Conservation (phyloP, 2,113 vertebrate genomes). For the Danionella cerebrum region DNA sequence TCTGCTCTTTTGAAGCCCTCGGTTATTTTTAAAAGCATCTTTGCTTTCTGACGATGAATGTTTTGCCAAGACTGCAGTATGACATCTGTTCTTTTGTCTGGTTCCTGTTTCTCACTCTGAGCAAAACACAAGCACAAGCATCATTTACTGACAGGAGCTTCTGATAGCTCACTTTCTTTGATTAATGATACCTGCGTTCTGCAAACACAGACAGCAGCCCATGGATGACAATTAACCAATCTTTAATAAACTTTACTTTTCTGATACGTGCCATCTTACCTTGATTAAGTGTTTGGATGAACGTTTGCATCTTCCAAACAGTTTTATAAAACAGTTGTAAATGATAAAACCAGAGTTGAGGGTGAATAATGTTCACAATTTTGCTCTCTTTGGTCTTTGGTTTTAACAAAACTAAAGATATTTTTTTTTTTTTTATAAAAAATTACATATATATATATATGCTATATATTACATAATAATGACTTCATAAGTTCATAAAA, state of each 20-base stretch:
- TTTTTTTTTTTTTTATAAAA: no score
- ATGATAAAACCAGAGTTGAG: no score
- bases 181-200: background rate
- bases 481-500: no score
- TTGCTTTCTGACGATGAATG: background rate
- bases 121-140: background rate
- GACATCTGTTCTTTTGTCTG: background rate
- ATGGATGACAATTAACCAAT: background rate
- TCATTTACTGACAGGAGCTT: background rate
- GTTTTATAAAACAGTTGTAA: background rate
- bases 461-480: no score
- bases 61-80: background rate
- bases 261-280: background rate
- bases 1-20: background rate
- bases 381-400: background rate
- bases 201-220: background rate
- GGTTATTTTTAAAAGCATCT: background rate
- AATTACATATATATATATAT: no score
- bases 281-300: background rate
- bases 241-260: background rate
- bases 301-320: background rate
- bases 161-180: background rate
- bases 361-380: background rate
- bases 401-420: no score
- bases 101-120: background rate